These are phyloP conservation scores for Agrochola lychnidis DNA, from an alignment of 2,888 invertebrate species.

Conservation along the genomic window DNA sequence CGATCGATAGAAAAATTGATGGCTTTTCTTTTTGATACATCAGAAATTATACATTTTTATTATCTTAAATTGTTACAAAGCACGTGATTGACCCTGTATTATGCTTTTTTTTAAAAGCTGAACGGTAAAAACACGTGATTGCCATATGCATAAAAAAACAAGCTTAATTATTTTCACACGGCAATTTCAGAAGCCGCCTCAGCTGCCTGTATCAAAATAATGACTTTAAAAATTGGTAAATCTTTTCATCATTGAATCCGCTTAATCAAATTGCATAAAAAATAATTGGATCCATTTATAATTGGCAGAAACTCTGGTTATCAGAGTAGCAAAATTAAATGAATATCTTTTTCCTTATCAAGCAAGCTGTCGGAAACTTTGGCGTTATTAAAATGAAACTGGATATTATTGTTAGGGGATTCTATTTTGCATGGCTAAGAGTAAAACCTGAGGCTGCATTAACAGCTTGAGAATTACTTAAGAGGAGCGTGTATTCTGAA, in stretches of 20 bases:
- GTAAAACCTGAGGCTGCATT: neutral
- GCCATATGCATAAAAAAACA: neutral
- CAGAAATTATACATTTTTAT: too few relatives aligned
- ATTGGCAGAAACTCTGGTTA: constrained; percentile 47
- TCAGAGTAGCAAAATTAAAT: constrained; percentile 36
- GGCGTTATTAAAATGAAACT: constrained; percentile 50
- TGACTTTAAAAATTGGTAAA: neutral
- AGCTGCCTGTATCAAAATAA: neutral
- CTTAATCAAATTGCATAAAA: constrained; percentile 48
- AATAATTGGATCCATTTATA: constrained; percentile 52
- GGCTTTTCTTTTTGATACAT: neutral
- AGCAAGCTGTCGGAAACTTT: constrained; percentile 34
- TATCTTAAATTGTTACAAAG: neutral
- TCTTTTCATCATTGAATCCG: constrained; percentile 33
- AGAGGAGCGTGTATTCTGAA: too few relatives aligned
- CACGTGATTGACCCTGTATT: neutral
- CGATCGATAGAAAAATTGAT: too few relatives aligned
- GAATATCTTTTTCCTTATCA: constrained; percentile 41
- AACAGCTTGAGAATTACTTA: constrained; percentile 4
- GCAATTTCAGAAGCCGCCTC: neutral
- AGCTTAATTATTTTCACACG: constrained; percentile 2
- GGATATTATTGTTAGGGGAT: constrained; percentile 43
- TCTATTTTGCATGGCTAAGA: neutral
- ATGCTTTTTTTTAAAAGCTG: neutral
- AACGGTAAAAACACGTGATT: neutral